Evolutionary conservation across 2,113 vertebrate genomes (phyloP).

Genomic region (Meles meles): DNA sequence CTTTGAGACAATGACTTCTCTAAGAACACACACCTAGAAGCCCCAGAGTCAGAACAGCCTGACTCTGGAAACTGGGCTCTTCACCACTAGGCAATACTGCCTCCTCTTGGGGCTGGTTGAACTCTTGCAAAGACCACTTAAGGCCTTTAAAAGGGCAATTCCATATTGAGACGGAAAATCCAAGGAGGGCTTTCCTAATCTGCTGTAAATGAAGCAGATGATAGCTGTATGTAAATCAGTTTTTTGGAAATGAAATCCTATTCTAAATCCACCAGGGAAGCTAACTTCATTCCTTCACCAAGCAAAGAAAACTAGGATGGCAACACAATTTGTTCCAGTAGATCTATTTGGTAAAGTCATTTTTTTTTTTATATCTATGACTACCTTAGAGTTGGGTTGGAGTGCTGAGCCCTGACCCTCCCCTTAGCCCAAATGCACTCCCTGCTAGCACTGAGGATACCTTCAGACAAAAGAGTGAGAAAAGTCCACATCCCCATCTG

Average conservation of each 20-base stretch:
- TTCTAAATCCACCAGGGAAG: neutral
- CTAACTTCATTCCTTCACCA: neutral
- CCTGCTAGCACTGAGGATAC: neutral
- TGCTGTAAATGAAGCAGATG: neutral
- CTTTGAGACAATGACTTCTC: neutral
- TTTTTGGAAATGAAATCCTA: conserved; percentile 35
- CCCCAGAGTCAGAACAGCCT: neutral
- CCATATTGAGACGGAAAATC: neutral
- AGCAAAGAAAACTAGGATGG: neutral
- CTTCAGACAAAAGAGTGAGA: neutral
- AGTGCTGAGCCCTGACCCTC: neutral
- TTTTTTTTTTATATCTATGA: neutral
- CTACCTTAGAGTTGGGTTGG: neutral
- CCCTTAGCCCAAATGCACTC: neutral
- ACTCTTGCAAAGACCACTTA: neutral
- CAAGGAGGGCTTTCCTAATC: neutral
- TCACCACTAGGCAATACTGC: neutral
- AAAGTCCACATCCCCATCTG: neutral
- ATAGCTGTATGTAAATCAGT: neutral
- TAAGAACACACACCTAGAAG: neutral
- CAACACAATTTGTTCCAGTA: neutral
- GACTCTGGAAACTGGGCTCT: neutral
- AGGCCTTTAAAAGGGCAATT: neutral
- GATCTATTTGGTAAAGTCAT: neutral
- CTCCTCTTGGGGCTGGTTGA: neutral